phyloP scores from a whole-genome alignment of 2,888 invertebrate genomes.

The Tachina grossa region DNA sequence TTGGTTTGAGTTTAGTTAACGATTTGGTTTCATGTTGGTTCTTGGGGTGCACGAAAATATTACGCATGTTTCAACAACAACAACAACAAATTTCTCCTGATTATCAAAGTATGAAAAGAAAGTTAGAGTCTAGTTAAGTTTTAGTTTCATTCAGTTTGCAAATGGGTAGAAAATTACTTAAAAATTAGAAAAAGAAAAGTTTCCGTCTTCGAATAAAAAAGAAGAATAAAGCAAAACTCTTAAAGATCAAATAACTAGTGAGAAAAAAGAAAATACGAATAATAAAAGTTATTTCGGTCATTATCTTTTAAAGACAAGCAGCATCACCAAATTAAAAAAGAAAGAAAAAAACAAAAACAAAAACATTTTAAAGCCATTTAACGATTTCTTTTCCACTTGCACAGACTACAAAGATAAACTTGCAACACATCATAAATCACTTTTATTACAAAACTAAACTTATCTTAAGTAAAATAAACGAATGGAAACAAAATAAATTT shows the following conservation, averaged over 20 bases:
- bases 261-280: background rate
- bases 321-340: conserved; percentile 35
- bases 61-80: conserved; percentile 30
- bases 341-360: conserved; percentile 12
- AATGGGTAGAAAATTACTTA: conserved; percentile 64
- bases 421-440: conserved; percentile 70
- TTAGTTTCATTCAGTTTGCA: conserved; percentile 66
- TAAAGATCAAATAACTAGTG: conserved; percentile 53
- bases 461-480: conserved; percentile 58
- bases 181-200: conserved; percentile 19
- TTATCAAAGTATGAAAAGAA: background rate
- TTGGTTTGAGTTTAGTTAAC: conserved; percentile 6
- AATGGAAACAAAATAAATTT: conserved; percentile 33
- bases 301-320: conserved; percentile 35
- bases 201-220: too few relatives aligned
- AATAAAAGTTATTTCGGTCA: conserved; percentile 26
- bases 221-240: conserved; percentile 46
- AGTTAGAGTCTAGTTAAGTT: conserved; percentile 60
- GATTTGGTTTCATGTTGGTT: conserved; percentile 9
- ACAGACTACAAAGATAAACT: conserved; percentile 57
- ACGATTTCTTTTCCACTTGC: conserved; percentile 53
- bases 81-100: conserved; percentile 8
- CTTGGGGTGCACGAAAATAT: conserved; percentile 12
- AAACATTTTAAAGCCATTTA: conserved; percentile 66
- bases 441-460: conserved; percentile 69